phyloP scores from a whole-genome alignment of 2,888 invertebrate species.

The Scrobipalpa atriplicella region DNA sequence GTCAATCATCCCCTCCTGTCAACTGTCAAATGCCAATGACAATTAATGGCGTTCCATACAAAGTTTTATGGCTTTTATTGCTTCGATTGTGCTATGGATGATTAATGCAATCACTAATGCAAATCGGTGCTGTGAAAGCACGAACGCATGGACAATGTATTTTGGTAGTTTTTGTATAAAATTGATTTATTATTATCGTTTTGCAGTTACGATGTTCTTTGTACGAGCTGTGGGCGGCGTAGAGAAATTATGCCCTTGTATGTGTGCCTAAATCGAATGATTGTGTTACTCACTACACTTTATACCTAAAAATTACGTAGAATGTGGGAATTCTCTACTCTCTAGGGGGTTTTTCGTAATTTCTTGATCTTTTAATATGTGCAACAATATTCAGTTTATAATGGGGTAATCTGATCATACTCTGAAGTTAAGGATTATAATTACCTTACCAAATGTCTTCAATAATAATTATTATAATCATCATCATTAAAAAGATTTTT shows the following conservation, averaged over 20 bases:
- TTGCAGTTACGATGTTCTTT: constrained; percentile 55
- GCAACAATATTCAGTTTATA: no score
- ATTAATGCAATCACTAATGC: constrained; percentile 82
- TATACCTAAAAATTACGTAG: no score
- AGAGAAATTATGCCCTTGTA: constrained; percentile 38
- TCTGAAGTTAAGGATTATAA: no score
- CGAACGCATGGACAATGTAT: constrained; percentile 60
- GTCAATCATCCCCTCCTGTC: constrained; percentile 74
- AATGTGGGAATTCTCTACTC: no score
- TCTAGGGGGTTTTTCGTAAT: no score
- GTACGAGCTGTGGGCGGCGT: constrained; percentile 58
- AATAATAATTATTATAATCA: no score
- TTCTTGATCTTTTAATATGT: no score
- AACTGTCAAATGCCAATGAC: constrained; percentile 79
- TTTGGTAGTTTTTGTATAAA: constrained; percentile 68
- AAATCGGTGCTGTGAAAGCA: constrained; percentile 71
- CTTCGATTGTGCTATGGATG: constrained; percentile 72
- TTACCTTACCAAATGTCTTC: no score
- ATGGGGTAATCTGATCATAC: no score
- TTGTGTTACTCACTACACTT: not conserved
- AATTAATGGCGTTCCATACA: constrained; percentile 78
- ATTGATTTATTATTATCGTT: constrained; percentile 73
- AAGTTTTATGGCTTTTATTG: constrained; percentile 79
- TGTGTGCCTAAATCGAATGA: not conserved
- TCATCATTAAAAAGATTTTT: not conserved